A percentile compares a stretch with the other conserved stretches of the same genome.
Evolutionary conservation across 2,888 invertebrate genomes (phyloP).

Genomic region (Cepaea hortensis): DNA sequence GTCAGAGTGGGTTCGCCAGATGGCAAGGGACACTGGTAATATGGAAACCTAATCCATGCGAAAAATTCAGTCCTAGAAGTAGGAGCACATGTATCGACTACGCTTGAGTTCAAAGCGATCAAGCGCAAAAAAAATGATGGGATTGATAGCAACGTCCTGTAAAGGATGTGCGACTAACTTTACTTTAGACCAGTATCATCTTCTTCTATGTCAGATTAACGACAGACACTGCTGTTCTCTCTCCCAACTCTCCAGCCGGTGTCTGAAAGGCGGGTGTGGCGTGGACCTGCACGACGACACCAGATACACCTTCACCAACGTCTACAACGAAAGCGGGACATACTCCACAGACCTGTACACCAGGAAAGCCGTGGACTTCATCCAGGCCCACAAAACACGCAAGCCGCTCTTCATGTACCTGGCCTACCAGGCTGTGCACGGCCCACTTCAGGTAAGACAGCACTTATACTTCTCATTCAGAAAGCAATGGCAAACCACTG

Average conservation of each 20-base stretch:
- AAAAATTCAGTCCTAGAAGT: too few species aligned
- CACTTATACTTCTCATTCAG: not conserved
- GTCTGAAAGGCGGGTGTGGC: conserved; percentile 3
- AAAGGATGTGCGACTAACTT: too few species aligned
- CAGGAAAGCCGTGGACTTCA: conserved; percentile 23
- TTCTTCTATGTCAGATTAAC: not conserved
- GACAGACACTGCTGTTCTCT: too few species aligned
- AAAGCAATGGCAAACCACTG: not conserved
- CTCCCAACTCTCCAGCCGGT: not conserved
- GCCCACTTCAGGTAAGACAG: conserved; percentile 32
- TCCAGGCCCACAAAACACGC: conserved; percentile 2
- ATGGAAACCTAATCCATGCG: too few species aligned
- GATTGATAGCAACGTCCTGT: too few species aligned
- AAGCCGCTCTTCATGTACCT: conserved; percentile 37
- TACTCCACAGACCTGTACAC: conserved; percentile 44
- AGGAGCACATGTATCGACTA: too few species aligned
- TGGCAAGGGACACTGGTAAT: too few species aligned
- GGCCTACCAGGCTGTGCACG: conserved; percentile 40
- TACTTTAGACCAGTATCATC: too few species aligned
- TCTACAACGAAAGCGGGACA: conserved; percentile 18
- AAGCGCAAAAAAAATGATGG: too few species aligned
- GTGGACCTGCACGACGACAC: conserved; percentile 43
- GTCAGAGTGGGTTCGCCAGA: too few species aligned
- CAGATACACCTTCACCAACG: not conserved
- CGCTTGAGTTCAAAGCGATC: too few species aligned